Evolutionary conservation across 2,797 vertebrate species (phyloP).

Genomic region (Dryobates pubescens): DNA sequence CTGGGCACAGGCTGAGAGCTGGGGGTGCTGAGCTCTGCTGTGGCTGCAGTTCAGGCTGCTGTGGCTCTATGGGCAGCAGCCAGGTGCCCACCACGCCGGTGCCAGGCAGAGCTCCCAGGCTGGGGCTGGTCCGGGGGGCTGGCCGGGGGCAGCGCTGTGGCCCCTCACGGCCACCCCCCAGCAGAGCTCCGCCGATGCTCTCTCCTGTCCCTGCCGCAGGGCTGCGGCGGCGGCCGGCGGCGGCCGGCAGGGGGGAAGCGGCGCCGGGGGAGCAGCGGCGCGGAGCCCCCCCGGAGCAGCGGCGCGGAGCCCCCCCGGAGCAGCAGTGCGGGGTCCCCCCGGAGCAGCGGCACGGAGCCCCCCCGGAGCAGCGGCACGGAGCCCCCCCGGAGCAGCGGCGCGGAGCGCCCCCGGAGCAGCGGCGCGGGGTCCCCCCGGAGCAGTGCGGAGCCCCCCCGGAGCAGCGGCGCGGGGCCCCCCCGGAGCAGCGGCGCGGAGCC

Average conservation of each 20-base stretch:
- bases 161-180: background rate
- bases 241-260: slow-evolving; percentile 62
- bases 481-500: too few relatives aligned
- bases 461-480: too few relatives aligned
- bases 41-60: background rate
- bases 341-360: too few relatives aligned
- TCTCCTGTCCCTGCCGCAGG: slow-evolving; percentile 54
- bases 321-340: too few relatives aligned
- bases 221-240: slow-evolving; percentile 47
- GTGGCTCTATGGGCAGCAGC: background rate
- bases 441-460: too few relatives aligned
- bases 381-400: too few relatives aligned
- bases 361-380: too few relatives aligned
- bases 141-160: background rate
- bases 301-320: too few relatives aligned
- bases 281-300: slow-evolving; percentile 81
- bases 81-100: background rate
- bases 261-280: slow-evolving; percentile 86
- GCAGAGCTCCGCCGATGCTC: background rate
- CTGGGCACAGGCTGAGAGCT: background rate
- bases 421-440: too few relatives aligned
- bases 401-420: too few relatives aligned
- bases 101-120: background rate
- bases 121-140: background rate
- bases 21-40: background rate